phyloP scores from a whole-genome alignment of 2,888 invertebrate genomes.

The Standfussiana lucernea region DNA sequence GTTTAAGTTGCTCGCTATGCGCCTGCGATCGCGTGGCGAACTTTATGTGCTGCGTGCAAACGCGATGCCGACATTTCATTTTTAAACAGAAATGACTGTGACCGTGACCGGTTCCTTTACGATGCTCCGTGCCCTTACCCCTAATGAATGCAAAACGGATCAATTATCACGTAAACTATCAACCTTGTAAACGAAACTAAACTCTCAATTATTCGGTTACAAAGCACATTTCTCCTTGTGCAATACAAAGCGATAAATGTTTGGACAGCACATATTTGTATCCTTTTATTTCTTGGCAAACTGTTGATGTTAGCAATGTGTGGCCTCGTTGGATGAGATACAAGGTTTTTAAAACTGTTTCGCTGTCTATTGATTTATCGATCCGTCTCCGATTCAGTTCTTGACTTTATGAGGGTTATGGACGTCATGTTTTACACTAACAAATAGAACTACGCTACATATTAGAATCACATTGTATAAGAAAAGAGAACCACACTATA shows the following conservation, averaged over 20 bases:
- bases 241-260: neutral
- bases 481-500: neutral
- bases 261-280: constrained; percentile 8
- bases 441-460: neutral
- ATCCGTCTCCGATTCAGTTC: neutral
- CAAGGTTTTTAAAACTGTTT: constrained; percentile 18
- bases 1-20: constrained; percentile 36
- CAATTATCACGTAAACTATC: constrained; percentile 57
- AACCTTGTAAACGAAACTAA: constrained; percentile 40
- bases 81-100: constrained; percentile 51
- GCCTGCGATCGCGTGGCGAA: constrained; percentile 63
- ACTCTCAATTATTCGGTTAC: constrained; percentile 8
- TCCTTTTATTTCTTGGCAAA: constrained; percentile 36
- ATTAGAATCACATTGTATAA: neutral
- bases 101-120: constrained; percentile 60
- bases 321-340: constrained; percentile 1
- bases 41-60: constrained; percentile 55
- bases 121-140: constrained; percentile 42
- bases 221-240: neutral
- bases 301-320: constrained; percentile 16
- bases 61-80: constrained; percentile 47
- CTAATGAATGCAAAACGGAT: constrained; percentile 57
- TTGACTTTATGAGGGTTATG: neutral
- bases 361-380: constrained; percentile 1
- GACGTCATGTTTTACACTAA: neutral